Evolutionary conservation across 92 coral and sea anemone genomes (phyloP), one percentile per base, ranked within the genome.

Genomic region (Galaxea fascicularis): DNA sequence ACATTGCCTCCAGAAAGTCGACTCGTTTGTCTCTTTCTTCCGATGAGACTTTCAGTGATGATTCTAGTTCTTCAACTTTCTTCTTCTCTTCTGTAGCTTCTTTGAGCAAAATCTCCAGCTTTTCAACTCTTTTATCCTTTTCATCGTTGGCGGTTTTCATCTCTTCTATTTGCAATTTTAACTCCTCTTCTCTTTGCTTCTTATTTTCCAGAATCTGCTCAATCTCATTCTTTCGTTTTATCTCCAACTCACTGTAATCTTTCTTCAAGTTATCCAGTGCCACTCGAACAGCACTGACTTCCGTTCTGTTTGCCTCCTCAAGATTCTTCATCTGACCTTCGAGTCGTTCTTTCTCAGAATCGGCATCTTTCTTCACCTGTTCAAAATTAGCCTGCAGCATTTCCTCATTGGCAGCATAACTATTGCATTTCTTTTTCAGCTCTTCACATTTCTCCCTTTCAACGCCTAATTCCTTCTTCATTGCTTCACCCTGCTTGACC

Each of bases 191-290:
- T 28, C 17, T 65, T 44, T 82, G 35, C 41, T 72, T 74, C 44
- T 71, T 80, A 22, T 82, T 60, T 14, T 47, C 71, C 15, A 57
- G 45, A 72, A 29, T 53, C 68, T 76, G 52, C 41, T 88, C 79
- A 25, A 91, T 41, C 67, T 84, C 66, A 25, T 90, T 73, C 60
- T 90, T 88, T 51, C 82, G 10, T 12, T 59, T 51, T 44, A 39
- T 46, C 76, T 88, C 89, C 77, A 78, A 77, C 20, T 87, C 75
- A 77, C 64, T 79, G 54, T 77, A 83, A 26, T 88, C 84, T 10
- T 44, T 76, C 62, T 67, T 66, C 83, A 74, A 51, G 0, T 64
- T 73, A 12, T 78, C 77, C 4, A 85, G 49, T 17, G n/a, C 77
- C 71, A 64, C 70, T 53, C 70, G 73, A 8, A 30, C 30, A 9